phyloP scores from a whole-genome alignment of 2,888 invertebrate species.

The Corbicula japonica region DNA sequence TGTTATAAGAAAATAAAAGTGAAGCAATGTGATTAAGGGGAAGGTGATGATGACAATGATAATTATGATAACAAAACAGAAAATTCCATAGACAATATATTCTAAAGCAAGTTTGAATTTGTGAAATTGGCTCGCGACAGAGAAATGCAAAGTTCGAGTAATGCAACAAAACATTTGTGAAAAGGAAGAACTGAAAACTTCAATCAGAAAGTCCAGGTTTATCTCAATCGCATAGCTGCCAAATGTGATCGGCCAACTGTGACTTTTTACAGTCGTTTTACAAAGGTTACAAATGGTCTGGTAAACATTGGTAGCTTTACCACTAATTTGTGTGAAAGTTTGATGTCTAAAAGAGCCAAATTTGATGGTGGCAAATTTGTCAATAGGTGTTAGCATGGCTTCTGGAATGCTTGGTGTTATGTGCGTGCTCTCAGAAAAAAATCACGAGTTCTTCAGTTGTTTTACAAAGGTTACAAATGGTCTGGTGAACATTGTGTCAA shows the following conservation, averaged over 20 bases:
- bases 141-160: background rate
- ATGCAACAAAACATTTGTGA: background rate
- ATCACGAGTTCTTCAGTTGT: slow-evolving; percentile 41
- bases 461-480: slow-evolving; percentile 15
- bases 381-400: slow-evolving; percentile 28
- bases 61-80: too few relatives aligned
- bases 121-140: background rate
- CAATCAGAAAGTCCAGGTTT: slow-evolving; percentile 13
- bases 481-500: slow-evolving; percentile 23
- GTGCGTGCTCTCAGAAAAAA: slow-evolving; percentile 31
- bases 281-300: slow-evolving; percentile 18
- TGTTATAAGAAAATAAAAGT: too few relatives aligned
- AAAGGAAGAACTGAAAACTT: slow-evolving; percentile 1
- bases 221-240: slow-evolving; percentile 25
- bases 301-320: slow-evolving; percentile 30
- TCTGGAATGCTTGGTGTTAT: slow-evolving; percentile 47
- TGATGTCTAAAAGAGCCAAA: slow-evolving; percentile 33
- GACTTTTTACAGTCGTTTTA: slow-evolving; percentile 34
- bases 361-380: slow-evolving; percentile 46
- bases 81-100: too few relatives aligned
- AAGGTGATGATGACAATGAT: too few relatives aligned
- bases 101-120: background rate
- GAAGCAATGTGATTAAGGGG: too few relatives aligned
- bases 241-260: slow-evolving; percentile 32
- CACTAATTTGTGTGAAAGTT: slow-evolving; percentile 36